These are phyloP conservation scores for Bombyx mori DNA, from an alignment of 1,140 invertebrate genomes.

Conservation along the genomic window DNA sequence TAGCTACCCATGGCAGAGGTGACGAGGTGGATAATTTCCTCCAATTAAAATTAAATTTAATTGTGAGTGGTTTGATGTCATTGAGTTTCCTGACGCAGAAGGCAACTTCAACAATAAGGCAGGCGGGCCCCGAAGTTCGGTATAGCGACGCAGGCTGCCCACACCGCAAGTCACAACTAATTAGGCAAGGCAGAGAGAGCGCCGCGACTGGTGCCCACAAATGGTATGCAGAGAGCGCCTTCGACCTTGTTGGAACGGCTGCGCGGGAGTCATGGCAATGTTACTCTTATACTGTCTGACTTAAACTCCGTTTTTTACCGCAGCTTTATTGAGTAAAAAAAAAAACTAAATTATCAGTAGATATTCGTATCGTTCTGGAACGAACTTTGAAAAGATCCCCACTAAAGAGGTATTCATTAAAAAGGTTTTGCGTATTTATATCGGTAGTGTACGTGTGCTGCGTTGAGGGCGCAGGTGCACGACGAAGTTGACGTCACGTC, in stretches of 20 bases:
- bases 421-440: background rate
- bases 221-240: slow-evolving; percentile 45
- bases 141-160: slow-evolving; percentile 51
- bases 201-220: slow-evolving; percentile 37
- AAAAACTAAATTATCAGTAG: too few species aligned
- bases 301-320: too few species aligned
- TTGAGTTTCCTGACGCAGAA: slow-evolving; percentile 9
- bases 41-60: background rate
- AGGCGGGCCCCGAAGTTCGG: slow-evolving; percentile 19
- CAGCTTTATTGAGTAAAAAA: too few species aligned
- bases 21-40: background rate
- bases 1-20: too few species aligned
- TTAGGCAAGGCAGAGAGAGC: slow-evolving; percentile 46
- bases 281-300: slow-evolving; percentile 23
- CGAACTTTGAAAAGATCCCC: too few species aligned
- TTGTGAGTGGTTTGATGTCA: background rate
- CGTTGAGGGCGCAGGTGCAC: slow-evolving; percentile 37
- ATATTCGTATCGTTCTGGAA: too few species aligned
- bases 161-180: slow-evolving; percentile 47
- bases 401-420: too few species aligned
- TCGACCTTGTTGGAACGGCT: slow-evolving; percentile 47
- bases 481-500: slow-evolving; percentile 52
- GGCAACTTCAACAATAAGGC: slow-evolving; percentile 53
- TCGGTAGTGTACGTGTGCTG: background rate
- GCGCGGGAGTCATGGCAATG: slow-evolving; percentile 46